A percentile compares a stretch with the other conserved stretches of the same genome.
These are phyloP conservation scores for Orthonyx spaldingii DNA, from an alignment of 2,113 vertebrate genomes.

Conservation along the genomic window DNA sequence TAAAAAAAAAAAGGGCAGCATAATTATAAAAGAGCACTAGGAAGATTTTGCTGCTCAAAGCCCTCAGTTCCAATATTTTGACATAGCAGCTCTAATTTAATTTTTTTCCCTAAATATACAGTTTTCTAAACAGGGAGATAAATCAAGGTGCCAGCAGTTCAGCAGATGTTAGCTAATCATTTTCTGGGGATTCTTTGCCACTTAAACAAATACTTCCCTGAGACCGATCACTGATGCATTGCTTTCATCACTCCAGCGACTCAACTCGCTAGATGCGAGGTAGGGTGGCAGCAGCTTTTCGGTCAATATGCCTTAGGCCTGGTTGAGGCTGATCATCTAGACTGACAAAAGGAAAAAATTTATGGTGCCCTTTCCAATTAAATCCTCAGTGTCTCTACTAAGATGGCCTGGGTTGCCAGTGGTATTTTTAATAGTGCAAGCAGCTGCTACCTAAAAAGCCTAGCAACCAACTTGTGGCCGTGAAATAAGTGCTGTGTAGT, in stretches of 20 bases:
- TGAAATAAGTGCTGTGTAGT: not conserved
- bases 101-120: not conserved
- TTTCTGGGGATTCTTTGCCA: not conserved
- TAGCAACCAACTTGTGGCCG: not conserved
- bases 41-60: not conserved
- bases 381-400: not conserved
- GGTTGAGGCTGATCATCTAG: not conserved
- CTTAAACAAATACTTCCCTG: not conserved
- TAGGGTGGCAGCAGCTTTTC: not conserved
- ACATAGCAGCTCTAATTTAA: not conserved
- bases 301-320: not conserved
- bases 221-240: not conserved
- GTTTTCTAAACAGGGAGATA: not conserved
- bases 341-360: not conserved
- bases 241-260: not conserved
- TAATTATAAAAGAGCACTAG: not conserved
- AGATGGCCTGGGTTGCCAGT: not conserved
- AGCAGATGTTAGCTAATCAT: not conserved
- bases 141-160: not conserved
- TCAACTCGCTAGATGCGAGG: not conserved
- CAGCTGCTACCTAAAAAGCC: not conserved
- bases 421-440: not conserved
- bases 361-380: slow-evolving; percentile 1
- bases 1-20: not conserved
- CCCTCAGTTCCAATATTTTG: not conserved